These are phyloP conservation scores for Heliconius hortense DNA, from an alignment of 2,888 invertebrate species.

Conservation along the genomic window DNA sequence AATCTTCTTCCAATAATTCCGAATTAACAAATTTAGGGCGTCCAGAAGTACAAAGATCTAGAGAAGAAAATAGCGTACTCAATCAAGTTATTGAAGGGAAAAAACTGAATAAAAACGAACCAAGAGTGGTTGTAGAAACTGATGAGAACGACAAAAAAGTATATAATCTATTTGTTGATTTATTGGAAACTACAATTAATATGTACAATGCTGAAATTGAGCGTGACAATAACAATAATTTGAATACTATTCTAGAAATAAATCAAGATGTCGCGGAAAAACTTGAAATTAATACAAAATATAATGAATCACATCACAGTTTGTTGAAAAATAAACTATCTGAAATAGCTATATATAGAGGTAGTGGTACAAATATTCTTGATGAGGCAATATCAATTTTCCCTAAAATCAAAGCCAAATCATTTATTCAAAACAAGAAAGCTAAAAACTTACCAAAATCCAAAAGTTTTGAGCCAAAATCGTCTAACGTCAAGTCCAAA, in stretches of 20 bases:
- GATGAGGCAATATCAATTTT: conserved; percentile 25
- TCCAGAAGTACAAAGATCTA: conserved; percentile 10
- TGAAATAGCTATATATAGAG: not conserved
- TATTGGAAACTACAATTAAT: conserved; percentile 60
- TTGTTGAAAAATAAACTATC: not conserved
- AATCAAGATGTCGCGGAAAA: conserved; percentile 55
- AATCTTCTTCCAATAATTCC: conserved; percentile 56
- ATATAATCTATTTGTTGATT: conserved; percentile 64
- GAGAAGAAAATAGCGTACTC: conserved; percentile 35
- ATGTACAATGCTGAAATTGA: conserved; percentile 52
- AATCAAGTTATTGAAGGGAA: conserved; percentile 41
- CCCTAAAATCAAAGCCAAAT: conserved; percentile 40
- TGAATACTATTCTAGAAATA: conserved; percentile 53
- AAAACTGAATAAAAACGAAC: conserved; percentile 46
- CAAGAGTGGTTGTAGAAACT: conserved; percentile 46
- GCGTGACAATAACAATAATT: conserved; percentile 28
- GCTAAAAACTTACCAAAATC: conserved; percentile 36
- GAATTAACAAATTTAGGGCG: conserved; percentile 41
- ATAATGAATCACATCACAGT: not conserved
- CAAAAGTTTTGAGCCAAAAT: conserved; percentile 37
- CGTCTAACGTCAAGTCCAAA: conserved; percentile 43
- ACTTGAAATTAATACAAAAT: conserved; percentile 40
- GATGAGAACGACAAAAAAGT: conserved; percentile 51
- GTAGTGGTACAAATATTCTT: conserved; percentile 1
- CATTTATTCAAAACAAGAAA: conserved; percentile 42